Base-by-base conservation (phyloP, 2,113 vertebrate species). In the Pachycephala philippinensis region DNA sequence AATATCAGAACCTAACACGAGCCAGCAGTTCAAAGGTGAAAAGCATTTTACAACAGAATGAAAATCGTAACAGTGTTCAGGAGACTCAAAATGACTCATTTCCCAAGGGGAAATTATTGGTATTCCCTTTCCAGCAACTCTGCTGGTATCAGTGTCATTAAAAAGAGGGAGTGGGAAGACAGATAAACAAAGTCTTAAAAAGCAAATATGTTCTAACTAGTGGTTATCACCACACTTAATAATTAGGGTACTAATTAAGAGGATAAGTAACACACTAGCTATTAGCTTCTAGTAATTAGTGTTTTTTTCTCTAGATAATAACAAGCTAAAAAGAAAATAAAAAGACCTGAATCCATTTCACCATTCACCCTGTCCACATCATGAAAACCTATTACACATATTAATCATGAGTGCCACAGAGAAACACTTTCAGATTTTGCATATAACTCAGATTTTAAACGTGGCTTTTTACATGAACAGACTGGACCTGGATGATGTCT, bases 131-230 rank as follows among this genome's bases (percentile, higher is more conserved):
- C 22, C 81, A 93, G 70, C 70, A 80, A 40, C 84, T 87, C 84
- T 53, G 28, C 33, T 88, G 77, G 60, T 91, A 80, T 89, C 81
- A 91, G 70, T 82, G 63, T 85, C 82, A 91, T 91, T 94, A 88
- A 94, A 94, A 91, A 74, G 78, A 89, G 49, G 74, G 81, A 79
- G 54, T 89, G 78, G 84, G 66, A 79, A 91, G 78, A 90, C 60
- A 95, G 94, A 95, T 95, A 96, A 97, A 96, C 91, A 96, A 93
- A 96, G 82, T 90, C 94, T 91, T 96, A 90, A 93, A 95, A 93
- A 86, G 82, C 90, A 93, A 83, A 76, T 93, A 74, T 8, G 4
- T 90, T 96, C 82, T 87, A 90, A 95, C 78, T 83, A 80, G 87
- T 91, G 90, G 75, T 97, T 97, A 96, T 96, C 93, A 77, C 93